phyloP scores from a whole-genome alignment of 2,113 vertebrate genomes.

The Sorex araneus region DNA sequence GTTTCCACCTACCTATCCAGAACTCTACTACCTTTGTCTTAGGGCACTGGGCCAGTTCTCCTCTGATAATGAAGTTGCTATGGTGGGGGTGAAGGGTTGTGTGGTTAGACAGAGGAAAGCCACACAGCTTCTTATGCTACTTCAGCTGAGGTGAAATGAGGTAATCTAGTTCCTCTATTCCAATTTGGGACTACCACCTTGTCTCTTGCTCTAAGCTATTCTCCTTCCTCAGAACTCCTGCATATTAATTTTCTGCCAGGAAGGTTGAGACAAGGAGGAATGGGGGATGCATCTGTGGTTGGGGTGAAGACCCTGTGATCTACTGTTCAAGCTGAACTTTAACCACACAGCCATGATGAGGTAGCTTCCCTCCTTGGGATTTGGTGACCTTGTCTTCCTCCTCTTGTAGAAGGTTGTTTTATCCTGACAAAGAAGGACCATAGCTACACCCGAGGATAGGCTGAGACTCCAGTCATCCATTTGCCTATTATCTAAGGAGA shows the following conservation, averaged over 20 bases:
- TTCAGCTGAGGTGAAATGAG: background rate
- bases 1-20: background rate
- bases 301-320: background rate
- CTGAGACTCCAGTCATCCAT: background rate
- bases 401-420: background rate
- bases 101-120: background rate
- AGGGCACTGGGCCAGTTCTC: constrained; percentile 31
- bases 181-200: background rate
- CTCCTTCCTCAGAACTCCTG: background rate
- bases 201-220: background rate
- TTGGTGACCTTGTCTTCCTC: background rate
- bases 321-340: constrained; percentile 17
- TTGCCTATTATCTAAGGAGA: background rate
- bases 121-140: background rate
- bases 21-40: constrained; percentile 26
- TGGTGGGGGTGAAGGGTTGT: background rate
- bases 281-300: background rate
- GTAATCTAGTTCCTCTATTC: background rate
- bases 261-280: constrained; percentile 37
- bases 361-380: background rate
- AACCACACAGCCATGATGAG: background rate
- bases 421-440: constrained; percentile 36
- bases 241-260: background rate
- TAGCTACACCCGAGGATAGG: background rate
- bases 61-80: background rate